Base-by-base conservation (phyloP, 2,888 invertebrate species). In the Eurytoma adleriae region DNA sequence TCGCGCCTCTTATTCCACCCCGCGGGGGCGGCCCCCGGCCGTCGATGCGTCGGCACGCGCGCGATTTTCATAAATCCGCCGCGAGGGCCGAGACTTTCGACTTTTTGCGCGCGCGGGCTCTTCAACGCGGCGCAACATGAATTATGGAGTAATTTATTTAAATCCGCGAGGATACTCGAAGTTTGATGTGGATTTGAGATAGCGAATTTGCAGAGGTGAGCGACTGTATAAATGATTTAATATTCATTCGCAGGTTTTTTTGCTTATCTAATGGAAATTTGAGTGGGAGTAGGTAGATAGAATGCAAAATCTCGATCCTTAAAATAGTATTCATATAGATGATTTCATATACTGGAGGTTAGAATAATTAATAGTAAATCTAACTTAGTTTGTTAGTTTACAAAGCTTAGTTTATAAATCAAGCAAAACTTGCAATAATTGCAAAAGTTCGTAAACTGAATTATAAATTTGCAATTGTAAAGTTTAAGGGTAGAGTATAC, bases 371-470 rank as follows among this genome's bases (percentile, higher is more conserved):
- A 56, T 30, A 20, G 54, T 64, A 66, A 74, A 74, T 74, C 40
- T 66, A 74, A 40, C 40, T 40, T 40, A 74, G 73, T 66, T 74
- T 64, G n/a, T 74, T 64, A 66, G 56, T 74, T 40, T 24, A 13
- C 12, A 24, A 74, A 14, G n/a, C n/a, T n/a, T n/a, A n/a, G n/a
- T n/a, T n/a, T 7, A 14, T 30, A 56, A 74, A 40, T 56, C 24
- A 24, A 20, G 66, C 24, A 66, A 74, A 64, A 74, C 20, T 74
- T 74, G 56, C 48, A 74, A 66, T 74, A 74, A 74, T 74, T 56
- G 40, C 50, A 56, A 56, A 66, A 66, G 73, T 74, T 74, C 16
- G 18, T 13, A 54, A 57, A 66, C 54, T 74, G 20, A 18, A 74
- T 54, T 54, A 30, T 13, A 57, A 74, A 57, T 74, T 40, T 30